phyloP scores from a whole-genome alignment of 2,888 invertebrate species.

The Chrysolina oricalcia region DNA sequence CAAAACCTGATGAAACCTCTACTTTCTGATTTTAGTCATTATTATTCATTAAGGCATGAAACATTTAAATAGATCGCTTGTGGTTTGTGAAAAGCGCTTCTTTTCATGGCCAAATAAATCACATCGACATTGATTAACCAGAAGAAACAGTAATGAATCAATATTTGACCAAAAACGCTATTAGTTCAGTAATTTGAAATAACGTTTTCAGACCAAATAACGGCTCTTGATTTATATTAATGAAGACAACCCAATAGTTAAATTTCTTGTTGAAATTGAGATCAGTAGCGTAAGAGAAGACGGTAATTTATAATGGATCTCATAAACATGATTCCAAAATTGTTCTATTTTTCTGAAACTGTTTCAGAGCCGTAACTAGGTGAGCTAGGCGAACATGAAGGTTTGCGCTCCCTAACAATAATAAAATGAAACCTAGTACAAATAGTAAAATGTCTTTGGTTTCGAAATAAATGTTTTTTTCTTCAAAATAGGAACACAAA shows the following conservation, averaged over 20 bases:
- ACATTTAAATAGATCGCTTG: background rate
- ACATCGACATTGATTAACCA: conserved; percentile 11
- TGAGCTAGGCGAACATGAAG: no score
- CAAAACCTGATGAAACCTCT: background rate
- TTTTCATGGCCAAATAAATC: background rate
- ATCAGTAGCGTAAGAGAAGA: background rate
- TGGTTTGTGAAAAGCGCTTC: background rate
- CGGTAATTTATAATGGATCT: background rate
- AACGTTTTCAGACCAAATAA: background rate
- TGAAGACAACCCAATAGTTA: background rate
- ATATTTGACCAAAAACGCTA: background rate
- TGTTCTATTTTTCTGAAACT: no score
- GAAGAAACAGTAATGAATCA: conserved; percentile 5
- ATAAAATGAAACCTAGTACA: no score
- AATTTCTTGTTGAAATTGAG: background rate
- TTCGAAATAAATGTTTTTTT: no score
- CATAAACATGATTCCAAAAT: background rate
- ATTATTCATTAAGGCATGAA: background rate
- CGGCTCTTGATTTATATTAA: background rate
- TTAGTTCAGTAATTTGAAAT: background rate
- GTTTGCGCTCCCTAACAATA: no score
- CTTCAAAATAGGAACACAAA: no score
- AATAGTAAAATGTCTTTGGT: no score
- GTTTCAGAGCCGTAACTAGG: no score
- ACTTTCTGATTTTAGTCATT: background rate